These are phyloP conservation scores for Aegithalos caudatus DNA, from an alignment of 2,113 vertebrate species.

Conservation along the genomic window DNA sequence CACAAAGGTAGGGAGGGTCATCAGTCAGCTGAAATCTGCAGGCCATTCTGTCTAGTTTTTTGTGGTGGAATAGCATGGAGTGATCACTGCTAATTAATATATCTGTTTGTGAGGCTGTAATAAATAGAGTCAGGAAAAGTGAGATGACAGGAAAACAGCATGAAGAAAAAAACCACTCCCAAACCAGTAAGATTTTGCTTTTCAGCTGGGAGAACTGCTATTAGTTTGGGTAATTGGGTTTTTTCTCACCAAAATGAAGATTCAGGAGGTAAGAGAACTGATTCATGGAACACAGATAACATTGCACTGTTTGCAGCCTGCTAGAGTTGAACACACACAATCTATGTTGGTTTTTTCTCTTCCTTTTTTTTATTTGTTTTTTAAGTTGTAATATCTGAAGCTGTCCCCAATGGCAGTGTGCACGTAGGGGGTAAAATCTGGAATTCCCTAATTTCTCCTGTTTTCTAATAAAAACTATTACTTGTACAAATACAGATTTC, in stretches of 20 bases:
- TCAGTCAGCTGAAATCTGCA: not conserved
- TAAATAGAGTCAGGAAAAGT: not conserved
- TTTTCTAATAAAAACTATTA: slow-evolving; percentile 33
- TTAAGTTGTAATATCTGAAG: slow-evolving; percentile 17
- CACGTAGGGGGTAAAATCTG: not conserved
- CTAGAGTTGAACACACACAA: not conserved
- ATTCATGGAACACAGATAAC: not conserved
- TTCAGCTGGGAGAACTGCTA: not conserved
- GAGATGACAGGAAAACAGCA: not conserved
- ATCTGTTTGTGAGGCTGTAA: not conserved
- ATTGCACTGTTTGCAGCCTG: not conserved
- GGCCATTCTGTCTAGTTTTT: not conserved
- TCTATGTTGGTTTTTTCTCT: not conserved
- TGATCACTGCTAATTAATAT: not conserved
- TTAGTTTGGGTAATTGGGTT: not conserved
- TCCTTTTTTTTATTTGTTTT: not conserved
- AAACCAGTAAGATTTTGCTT: not conserved
- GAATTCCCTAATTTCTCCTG: slow-evolving; percentile 45
- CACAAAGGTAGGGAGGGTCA: not conserved
- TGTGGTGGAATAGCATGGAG: not conserved
- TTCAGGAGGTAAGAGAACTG: not conserved
- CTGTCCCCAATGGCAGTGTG: slow-evolving; percentile 30
- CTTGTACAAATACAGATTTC: not conserved
- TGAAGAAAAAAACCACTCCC: not conserved
- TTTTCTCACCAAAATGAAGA: not conserved